phyloP scores from a whole-genome alignment of 2,888 invertebrate species.

The Eupithecia vulgata region DNA sequence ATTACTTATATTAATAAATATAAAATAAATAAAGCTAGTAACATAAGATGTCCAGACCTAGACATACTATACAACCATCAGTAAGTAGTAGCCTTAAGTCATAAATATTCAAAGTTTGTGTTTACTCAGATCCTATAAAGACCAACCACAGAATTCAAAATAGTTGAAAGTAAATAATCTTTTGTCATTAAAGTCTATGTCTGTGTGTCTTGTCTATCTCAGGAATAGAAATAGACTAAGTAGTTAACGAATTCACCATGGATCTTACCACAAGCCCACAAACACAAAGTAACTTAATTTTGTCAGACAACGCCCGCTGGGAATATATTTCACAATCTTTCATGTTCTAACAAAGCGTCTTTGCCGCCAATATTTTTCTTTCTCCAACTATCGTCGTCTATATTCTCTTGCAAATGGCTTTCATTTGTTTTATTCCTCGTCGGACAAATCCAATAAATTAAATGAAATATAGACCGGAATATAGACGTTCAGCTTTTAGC shows the following conservation, averaged over 20 bases:
- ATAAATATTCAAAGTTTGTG: too few relatives aligned
- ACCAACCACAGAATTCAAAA: neutral
- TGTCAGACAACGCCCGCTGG: neutral
- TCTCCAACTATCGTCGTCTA: neutral
- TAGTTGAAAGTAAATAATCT: neutral
- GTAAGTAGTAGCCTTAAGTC: too few relatives aligned
- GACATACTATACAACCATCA: neutral
- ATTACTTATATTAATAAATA: too few relatives aligned
- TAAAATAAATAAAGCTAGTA: too few relatives aligned
- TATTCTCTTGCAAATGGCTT: neutral
- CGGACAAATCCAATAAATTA: neutral
- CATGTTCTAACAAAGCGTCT: neutral
- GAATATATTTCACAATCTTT: neutral
- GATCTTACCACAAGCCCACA: neutral
- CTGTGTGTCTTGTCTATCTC: neutral
- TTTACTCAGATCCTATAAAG: neutral
- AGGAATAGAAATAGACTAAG: neutral
- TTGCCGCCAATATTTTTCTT: conserved; percentile 1
- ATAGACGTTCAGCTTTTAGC: neutral
- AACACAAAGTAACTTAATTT: neutral
- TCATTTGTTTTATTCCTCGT: neutral
- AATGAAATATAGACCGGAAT: conserved; percentile 4
- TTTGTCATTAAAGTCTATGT: neutral
- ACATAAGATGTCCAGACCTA: too few relatives aligned
- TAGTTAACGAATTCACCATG: neutral